Evolutionary conservation across 2,797 vertebrate species (phyloP).

Genomic region (Lateolabrax maculatus): DNA sequence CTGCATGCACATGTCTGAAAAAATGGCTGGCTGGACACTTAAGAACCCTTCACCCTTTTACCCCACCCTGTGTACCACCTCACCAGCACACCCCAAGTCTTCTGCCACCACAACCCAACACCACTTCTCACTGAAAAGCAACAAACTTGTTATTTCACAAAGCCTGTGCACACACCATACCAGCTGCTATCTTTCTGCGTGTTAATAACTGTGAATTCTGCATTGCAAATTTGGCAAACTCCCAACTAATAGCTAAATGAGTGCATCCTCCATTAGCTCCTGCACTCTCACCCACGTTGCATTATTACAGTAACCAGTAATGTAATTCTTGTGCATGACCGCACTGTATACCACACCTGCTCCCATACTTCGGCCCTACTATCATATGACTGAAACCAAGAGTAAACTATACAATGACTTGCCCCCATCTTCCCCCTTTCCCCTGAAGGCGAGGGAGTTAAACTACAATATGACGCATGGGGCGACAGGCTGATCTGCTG

Average conservation of each 20-base stretch:
- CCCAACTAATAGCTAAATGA: neutral
- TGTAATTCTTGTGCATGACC: constrained; percentile 36
- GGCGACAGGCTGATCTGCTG: constrained; percentile 69
- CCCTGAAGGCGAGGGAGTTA: constrained; percentile 49
- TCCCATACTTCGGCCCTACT: constrained; percentile 44
- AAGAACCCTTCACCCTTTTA: constrained; percentile 16
- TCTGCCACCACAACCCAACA: constrained; percentile 28
- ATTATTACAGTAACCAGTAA: constrained; percentile 45
- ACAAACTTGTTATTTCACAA: neutral
- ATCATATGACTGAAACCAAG: constrained; percentile 68
- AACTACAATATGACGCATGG: constrained; percentile 81
- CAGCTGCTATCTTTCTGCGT: no score
- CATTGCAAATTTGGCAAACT: neutral
- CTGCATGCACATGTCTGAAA: constrained; percentile 81
- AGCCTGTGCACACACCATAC: neutral
- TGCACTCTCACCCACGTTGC: constrained; percentile 19
- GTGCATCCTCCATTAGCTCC: neutral
- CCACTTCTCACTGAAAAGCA: constrained; percentile 14
- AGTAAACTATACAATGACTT: constrained; percentile 72
- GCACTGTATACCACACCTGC: constrained; percentile 32
- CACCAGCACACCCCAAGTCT: constrained; percentile 8
- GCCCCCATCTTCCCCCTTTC: neutral
- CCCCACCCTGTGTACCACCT: neutral
- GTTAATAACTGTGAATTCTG: neutral
- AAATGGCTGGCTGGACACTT: constrained; percentile 79